Percentiles rank a stretch among this genome's conserved stretches.
phyloP scores from a whole-genome alignment of 2,113 vertebrate species.

The Nothoprocta pentlandii region DNA sequence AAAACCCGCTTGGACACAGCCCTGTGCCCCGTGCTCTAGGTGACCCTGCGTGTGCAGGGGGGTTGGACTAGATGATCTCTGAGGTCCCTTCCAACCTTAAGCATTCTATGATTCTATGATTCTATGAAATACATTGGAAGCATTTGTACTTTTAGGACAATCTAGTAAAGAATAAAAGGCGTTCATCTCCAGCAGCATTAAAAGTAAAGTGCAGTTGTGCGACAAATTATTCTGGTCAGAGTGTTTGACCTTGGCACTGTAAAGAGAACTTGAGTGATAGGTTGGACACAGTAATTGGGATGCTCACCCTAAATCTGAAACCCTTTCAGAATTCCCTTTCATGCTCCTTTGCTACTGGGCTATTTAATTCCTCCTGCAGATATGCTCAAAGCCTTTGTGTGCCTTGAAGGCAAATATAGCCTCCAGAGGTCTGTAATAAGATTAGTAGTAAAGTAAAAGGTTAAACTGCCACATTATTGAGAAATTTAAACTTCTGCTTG shows the following conservation, averaged over 20 bases:
- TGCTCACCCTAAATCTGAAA: constrained; percentile 26
- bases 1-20: no score
- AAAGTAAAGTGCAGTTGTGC: not conserved
- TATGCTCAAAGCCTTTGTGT: not conserved
- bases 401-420: not conserved
- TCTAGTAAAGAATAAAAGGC: not conserved
- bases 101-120: no score
- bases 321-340: not conserved
- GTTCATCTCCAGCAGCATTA: not conserved
- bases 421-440: not conserved
- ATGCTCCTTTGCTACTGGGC: not conserved
- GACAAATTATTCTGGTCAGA: constrained; percentile 2
- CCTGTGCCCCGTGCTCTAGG: no score
- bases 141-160: not conserved
- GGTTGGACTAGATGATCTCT: no score
- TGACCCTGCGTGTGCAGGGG: no score
- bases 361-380: not conserved
- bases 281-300: not conserved
- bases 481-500: constrained; percentile 17
- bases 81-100: no score
- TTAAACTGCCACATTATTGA: not conserved
- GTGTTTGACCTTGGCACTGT: not conserved
- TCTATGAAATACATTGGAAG: not conserved
- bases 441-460: not conserved
- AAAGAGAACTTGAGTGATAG: constrained; percentile 17